A percentile compares a stretch with the other conserved stretches of the same genome.
These are phyloP conservation scores for Girardinichthys multiradiatus DNA, from an alignment of 2,113 vertebrate species.

Conservation along the genomic window DNA sequence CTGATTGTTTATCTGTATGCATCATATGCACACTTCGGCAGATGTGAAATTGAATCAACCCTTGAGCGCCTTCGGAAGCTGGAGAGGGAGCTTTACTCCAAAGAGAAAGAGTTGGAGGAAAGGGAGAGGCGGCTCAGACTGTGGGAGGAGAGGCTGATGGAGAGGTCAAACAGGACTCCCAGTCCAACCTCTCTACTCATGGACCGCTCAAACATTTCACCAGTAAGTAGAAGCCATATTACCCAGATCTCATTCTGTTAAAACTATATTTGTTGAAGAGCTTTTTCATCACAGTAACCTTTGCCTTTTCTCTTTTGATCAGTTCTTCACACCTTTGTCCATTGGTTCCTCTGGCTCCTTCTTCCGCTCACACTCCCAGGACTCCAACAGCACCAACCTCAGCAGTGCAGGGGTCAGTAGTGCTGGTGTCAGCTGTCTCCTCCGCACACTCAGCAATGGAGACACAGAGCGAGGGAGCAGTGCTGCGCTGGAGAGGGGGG, in stretches of 20 bases:
- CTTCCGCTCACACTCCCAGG: conserved; percentile 98
- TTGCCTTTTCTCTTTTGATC: conserved; percentile 65
- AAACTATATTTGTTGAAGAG: neutral
- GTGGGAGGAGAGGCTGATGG: conserved; percentile 95
- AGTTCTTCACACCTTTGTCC: conserved; percentile 95
- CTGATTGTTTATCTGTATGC: neutral
- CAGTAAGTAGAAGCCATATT: conserved; percentile 67
- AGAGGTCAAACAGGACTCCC: conserved; percentile 86
- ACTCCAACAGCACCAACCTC: conserved; percentile 93
- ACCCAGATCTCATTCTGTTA: neutral
- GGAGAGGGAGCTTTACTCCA: conserved; percentile 95
- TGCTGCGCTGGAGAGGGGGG: conserved; percentile 56
- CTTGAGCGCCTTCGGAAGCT: conserved; percentile 94
- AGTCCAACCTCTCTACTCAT: conserved; percentile 74
- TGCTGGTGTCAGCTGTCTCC: conserved; percentile 93
- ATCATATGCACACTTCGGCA: conserved; percentile 46
- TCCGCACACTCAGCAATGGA: conserved; percentile 92
- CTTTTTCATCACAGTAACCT: neutral
- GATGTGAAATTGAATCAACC: conserved; percentile 98
- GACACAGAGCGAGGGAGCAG: conserved; percentile 71
- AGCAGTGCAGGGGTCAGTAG: conserved; percentile 92
- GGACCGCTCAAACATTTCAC: conserved; percentile 84
- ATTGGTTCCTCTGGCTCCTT: conserved; percentile 90
- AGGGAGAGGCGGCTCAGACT: conserved; percentile 89
- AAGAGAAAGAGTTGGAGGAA: conserved; percentile 96